Percentiles rank a stretch among this genome's conserved stretches.
Evolutionary conservation across 1,140 invertebrate species (phyloP).

Genomic region (Anoplophora glabripennis): DNA sequence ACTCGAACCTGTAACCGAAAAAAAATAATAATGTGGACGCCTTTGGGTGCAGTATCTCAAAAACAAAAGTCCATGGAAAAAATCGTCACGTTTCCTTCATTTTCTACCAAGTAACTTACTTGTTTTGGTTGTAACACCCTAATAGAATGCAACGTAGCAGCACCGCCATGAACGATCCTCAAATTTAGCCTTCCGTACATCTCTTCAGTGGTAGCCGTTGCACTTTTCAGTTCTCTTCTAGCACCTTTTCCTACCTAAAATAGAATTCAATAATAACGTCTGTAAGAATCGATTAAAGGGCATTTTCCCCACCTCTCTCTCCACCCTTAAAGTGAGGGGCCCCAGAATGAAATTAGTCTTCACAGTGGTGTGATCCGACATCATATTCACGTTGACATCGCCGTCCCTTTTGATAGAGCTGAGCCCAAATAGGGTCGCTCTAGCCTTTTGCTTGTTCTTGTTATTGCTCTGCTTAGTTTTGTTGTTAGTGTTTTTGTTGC

Average conservation of each 20-base stretch:
- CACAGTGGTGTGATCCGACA: slow-evolving; percentile 74
- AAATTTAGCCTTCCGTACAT: slow-evolving; percentile 77
- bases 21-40: background rate
- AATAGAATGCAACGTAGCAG: slow-evolving; percentile 75
- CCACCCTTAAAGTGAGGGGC: slow-evolving; percentile 73
- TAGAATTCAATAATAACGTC: background rate
- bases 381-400: slow-evolving; percentile 74
- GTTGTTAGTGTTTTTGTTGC: slow-evolving; percentile 64
- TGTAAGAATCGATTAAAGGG: too few relatives aligned
- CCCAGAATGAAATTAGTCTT: slow-evolving; percentile 77
- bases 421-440: slow-evolving; percentile 74
- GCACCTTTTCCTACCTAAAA: slow-evolving; percentile 68
- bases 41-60: too few relatives aligned
- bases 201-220: slow-evolving; percentile 79
- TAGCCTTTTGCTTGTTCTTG: slow-evolving; percentile 60
- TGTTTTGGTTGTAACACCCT: slow-evolving; percentile 81
- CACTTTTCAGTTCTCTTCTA: slow-evolving; percentile 74
- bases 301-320: slow-evolving; percentile 63
- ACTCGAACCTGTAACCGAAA: slow-evolving; percentile 71
- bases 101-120: too few relatives aligned
- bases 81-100: too few relatives aligned
- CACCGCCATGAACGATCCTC: slow-evolving; percentile 70
- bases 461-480: slow-evolving; percentile 24
- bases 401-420: slow-evolving; percentile 71
- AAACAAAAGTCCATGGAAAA: too few relatives aligned